Conservation (phyloP, 2,113 vertebrate species). For the Heterotis niloticus region DNA sequence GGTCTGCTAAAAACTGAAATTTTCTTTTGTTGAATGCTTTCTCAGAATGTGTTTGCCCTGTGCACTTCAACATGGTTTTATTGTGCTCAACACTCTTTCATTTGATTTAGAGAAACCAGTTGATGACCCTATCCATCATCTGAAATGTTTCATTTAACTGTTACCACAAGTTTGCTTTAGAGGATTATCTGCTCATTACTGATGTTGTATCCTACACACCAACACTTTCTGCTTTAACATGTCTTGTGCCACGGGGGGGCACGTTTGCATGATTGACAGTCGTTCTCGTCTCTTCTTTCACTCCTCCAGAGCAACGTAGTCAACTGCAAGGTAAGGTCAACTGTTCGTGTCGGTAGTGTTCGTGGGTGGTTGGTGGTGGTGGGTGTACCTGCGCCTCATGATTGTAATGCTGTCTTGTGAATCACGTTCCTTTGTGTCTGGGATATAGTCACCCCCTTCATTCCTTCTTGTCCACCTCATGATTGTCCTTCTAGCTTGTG, state of each 20-base stretch:
- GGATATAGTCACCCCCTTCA: neutral
- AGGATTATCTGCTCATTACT: neutral
- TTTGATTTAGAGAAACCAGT: constrained; percentile 3
- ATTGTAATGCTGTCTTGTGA: constrained; percentile 2
- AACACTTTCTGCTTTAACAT: neutral
- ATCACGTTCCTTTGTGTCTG: neutral
- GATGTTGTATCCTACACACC: neutral
- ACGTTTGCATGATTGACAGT: constrained; percentile 71
- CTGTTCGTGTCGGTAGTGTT: constrained; percentile 50
- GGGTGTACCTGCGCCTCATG: constrained; percentile 11
- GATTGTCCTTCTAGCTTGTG: neutral
- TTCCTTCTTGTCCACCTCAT: neutral
- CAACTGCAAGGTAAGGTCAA: constrained; percentile 67
- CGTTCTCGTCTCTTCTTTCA: constrained; percentile 62
- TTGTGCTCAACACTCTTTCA: neutral
- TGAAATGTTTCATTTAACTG: neutral
- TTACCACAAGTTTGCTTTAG: no score
- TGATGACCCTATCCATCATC: neutral
- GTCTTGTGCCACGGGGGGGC: constrained; percentile 34
- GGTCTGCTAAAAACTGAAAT: neutral
- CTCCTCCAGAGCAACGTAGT: constrained; percentile 64
- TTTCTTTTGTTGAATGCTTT: neutral
- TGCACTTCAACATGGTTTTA: neutral
- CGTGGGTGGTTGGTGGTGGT: constrained; percentile 42
- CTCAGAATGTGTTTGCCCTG: neutral